Evolutionary conservation across 2,888 invertebrate genomes (phyloP), one percentile per base, ranked within the genome.

Genomic region (Drosophila prolongata): DNA sequence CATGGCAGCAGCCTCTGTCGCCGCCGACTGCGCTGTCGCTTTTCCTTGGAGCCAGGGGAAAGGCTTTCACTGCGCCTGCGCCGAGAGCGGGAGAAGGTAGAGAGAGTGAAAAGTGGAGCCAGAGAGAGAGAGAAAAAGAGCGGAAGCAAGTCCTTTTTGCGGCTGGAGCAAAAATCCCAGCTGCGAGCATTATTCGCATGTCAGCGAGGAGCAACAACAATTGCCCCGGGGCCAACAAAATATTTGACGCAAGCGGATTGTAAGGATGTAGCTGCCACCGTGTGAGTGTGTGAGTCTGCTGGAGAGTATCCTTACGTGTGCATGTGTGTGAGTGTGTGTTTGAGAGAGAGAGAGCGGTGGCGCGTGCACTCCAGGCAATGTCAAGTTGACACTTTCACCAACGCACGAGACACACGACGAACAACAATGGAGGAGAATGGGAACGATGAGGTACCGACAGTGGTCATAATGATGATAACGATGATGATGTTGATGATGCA

Each of bases 311-410:
- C 38, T 34, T 24, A 19, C 8, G 10, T 35, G 11, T 16, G 6
- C 13, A 1, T 46, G 27, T 27, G 37, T 34, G 38, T 14, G 43
- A 42, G 40, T 52, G 40, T 40, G 52, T 42, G 53, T 19, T 66
- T 42, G 77, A 4, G 46, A 70, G 78, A 76, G 78, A 75, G 75
- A 64, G 75, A 75, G 81, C 73, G 75, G 65, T 89, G 90, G 86
- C 89, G 90, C 85, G 90, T 89, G 87, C 85, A 90, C 80, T 85
- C 83, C 74, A 84, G 89, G 89, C 90, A 90, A 90, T 90, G 90
- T 90, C 90, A 90, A 90, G 90, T 90, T 90, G 89, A 89, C 87
- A 88, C 87, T 90, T 88, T 89, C 86, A 79, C 78, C 80, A 87
- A 81, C 61, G 74, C 78, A 73, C 78, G 56, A 34, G 69, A 66